Evolutionary conservation across 1,140 invertebrate species (phyloP), one percentile per base, ranked within the genome.

Genomic region (Drosophila equinoxialis): DNA sequence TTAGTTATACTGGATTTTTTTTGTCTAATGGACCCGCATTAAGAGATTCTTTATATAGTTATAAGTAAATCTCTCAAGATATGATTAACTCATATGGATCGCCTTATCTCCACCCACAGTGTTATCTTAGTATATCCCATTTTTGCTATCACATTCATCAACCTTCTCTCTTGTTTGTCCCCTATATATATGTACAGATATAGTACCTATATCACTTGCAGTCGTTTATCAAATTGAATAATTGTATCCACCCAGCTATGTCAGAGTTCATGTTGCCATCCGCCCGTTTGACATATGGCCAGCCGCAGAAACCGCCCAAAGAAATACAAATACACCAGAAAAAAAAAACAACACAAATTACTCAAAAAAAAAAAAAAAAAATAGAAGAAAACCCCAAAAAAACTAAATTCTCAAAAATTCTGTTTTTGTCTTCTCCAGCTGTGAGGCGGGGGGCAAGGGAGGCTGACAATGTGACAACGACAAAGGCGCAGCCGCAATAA

Each of bases 401-500:
- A 68, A 63, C 69, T 59, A 81, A 72, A 80, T 83, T 89, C 75
- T 74, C 77, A 69, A 72, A 73, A 77, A 81, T 65, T 74, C 55
- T 77, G 73, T 84, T 83, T 63, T 62, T 75, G 67, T 68, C 67
- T 70, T 42, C 76, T 78, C 66, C 59, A 51, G 45, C 17, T 51
- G 45, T 20, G 17, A 17, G 73, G 74, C 10, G 37, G 10, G 10
- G 77, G 11, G 37, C 10, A 13, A n/a, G 10, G 4, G 35, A 37
- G 35, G 7, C 70, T 75, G 80, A 83, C 80, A 84, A 79, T 83
- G 69, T 84, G 71, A 83, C 77, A 80, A 72, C 66, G 76, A 73
- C 64, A 83, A 83, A 79, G 80, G 80, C 80, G 73, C 68, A 84
- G 73, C 51, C 71, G 74, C 81, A 84, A 85, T 84, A 85, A 84